Evolutionary conservation across 2,888 invertebrate species (phyloP).

Genomic region (Didymodactylos carnosus): DNA sequence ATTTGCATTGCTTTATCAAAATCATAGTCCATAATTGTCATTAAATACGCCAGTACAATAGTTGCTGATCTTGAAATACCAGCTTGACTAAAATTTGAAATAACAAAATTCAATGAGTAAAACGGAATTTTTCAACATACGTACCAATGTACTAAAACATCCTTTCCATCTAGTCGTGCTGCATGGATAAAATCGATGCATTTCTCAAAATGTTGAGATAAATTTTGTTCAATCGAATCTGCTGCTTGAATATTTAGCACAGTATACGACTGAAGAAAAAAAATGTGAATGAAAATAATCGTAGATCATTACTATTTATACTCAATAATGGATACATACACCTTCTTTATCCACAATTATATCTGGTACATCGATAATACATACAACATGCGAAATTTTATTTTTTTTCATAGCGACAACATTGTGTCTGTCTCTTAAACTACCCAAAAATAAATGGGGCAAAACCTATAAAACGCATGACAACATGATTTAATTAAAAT

Average conservation of each 20-base stretch:
- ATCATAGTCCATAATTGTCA: not conserved
- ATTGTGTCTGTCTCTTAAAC: not conserved
- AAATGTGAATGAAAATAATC: not conserved
- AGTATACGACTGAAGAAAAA: too few species aligned
- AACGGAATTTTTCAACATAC: not conserved
- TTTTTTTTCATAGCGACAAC: not conserved
- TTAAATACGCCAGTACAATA: not conserved
- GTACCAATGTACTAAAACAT: not conserved
- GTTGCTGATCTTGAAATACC: not conserved
- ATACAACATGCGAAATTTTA: not conserved
- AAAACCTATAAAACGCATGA: too few species aligned
- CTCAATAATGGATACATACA: too few species aligned
- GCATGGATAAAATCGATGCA: not conserved
- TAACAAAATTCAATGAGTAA: not conserved
- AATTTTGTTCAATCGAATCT: not conserved
- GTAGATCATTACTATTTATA: too few species aligned
- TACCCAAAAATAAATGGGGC: not conserved
- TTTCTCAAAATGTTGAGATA: not conserved
- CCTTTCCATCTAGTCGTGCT: not conserved
- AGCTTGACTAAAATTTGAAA: not conserved
- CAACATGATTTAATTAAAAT: too few species aligned
- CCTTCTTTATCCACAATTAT: not conserved
- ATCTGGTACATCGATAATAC: not conserved
- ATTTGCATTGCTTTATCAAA: not conserved
- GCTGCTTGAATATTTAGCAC: not conserved